These are phyloP conservation scores for Lasioglossum albipes DNA, from an alignment of 1,140 invertebrate genomes.

Conservation along the genomic window DNA sequence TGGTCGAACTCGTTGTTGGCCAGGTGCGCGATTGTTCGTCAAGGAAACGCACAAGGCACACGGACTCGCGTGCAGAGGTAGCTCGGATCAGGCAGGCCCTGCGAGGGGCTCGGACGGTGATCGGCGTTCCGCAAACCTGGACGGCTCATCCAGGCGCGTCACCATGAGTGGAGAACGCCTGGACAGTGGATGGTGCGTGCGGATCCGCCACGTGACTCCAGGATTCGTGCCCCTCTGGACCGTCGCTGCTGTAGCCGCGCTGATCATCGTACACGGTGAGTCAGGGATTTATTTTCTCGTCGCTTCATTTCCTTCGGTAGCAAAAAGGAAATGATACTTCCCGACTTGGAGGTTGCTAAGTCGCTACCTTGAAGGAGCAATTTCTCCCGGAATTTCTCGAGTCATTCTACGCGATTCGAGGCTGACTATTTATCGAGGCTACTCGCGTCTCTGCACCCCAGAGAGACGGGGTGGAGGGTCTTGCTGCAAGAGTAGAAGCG, in stretches of 20 bases:
- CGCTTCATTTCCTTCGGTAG: too few species aligned
- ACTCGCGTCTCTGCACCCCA: not conserved
- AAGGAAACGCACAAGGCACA: not conserved
- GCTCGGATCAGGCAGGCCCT: slow-evolving; percentile 8
- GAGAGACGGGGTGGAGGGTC: too few species aligned
- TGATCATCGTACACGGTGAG: slow-evolving; percentile 60
- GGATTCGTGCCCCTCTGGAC: slow-evolving; percentile 65
- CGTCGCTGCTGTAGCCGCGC: slow-evolving; percentile 35
- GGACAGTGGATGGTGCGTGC: slow-evolving; percentile 32
- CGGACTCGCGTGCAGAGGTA: not conserved
- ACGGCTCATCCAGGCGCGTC: slow-evolving; percentile 12
- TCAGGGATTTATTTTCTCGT: too few species aligned
- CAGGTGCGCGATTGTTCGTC: slow-evolving; percentile 24
- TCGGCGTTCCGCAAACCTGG: not conserved
- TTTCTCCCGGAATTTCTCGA: too few species aligned
- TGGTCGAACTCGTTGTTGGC: slow-evolving; percentile 11
- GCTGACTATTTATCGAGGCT: not conserved
- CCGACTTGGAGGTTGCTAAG: too few species aligned
- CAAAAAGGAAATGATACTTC: too few species aligned
- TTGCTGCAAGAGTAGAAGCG: not conserved
- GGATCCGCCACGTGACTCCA: slow-evolving; percentile 69
- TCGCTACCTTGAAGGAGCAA: too few species aligned
- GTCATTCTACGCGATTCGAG: too few species aligned
- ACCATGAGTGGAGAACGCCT: slow-evolving; percentile 24
- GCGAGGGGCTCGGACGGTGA: slow-evolving; percentile 33